These are phyloP conservation scores for Trachymyrmex cornetzi DNA, from an alignment of 1,140 invertebrate species.

Conservation along the genomic window DNA sequence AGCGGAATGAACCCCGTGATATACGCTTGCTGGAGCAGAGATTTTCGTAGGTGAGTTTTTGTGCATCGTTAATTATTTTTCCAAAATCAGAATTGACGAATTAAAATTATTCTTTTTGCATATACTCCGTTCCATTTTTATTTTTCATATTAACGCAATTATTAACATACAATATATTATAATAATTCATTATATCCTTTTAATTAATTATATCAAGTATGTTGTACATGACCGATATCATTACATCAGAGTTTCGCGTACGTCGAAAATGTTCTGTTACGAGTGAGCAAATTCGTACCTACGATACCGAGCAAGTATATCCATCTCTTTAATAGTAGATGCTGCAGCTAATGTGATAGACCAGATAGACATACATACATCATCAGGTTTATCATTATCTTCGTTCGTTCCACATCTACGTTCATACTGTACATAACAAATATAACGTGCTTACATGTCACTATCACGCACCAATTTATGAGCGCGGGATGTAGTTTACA, in stretches of 20 bases:
- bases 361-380: background rate
- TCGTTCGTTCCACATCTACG: background rate
- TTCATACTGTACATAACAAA: background rate
- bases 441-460: conserved; percentile 25
- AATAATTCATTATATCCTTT: background rate
- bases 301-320: background rate
- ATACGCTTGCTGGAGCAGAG: conserved; percentile 98
- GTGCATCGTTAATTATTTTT: background rate
- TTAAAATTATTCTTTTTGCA: background rate
- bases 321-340: background rate
- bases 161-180: background rate
- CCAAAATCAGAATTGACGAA: background rate
- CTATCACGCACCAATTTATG: conserved; percentile 22
- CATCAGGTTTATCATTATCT: background rate
- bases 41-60: conserved; percentile 94
- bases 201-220: background rate
- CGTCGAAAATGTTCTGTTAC: background rate
- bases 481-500: conserved; percentile 38
- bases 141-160: background rate
- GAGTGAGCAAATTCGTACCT: background rate
- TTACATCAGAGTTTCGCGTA: background rate
- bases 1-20: conserved; percentile 99
- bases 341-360: background rate
- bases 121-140: background rate
- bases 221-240: background rate